A percentile compares a stretch with the other conserved stretches of the same genome.
phyloP scores from a whole-genome alignment of 2,113 vertebrate genomes.

The Zapornia atra region DNA sequence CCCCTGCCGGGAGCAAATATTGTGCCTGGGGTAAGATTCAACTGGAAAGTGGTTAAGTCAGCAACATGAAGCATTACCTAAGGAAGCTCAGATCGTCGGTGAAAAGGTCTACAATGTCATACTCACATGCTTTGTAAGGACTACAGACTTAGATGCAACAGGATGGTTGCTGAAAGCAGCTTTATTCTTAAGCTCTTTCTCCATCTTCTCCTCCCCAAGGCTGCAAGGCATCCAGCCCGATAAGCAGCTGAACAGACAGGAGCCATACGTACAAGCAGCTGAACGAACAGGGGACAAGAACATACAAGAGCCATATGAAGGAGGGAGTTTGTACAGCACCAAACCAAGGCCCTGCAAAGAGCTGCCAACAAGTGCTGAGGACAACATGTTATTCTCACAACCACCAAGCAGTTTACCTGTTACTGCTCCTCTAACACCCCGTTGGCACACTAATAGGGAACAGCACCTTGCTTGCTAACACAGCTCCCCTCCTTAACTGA shows the following conservation, averaged over 20 bases:
- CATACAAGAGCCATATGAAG: neutral
- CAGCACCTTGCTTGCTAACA: neutral
- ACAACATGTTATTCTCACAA: neutral
- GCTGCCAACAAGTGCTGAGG: neutral
- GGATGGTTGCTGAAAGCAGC: conserved; percentile 30
- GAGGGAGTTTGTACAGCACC: neutral
- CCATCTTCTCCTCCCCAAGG: neutral
- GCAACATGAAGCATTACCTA: conserved; percentile 64
- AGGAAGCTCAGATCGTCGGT: neutral
- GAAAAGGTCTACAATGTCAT: neutral
- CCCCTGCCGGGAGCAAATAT: conserved; percentile 7
- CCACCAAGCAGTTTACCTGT: neutral
- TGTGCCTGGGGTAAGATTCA: conserved; percentile 51
- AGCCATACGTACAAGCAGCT: neutral
- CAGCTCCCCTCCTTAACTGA: neutral
- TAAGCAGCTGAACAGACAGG: conserved; percentile 3
- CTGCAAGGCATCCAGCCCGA: neutral
- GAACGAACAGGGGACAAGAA: too few species aligned
- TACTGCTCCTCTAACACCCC: neutral
- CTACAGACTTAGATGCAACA: neutral
- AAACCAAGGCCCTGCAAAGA: neutral
- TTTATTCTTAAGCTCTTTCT: conserved; percentile 44
- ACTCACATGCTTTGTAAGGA: neutral
- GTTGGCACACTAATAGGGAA: neutral
- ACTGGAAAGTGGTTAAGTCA: conserved; percentile 38